A percentile compares a stretch with the other conserved stretches of the same genome.
These are phyloP conservation scores for Gasterosteus nipponicus DNA, from an alignment of 2,113 vertebrate genomes.

Conservation along the genomic window DNA sequence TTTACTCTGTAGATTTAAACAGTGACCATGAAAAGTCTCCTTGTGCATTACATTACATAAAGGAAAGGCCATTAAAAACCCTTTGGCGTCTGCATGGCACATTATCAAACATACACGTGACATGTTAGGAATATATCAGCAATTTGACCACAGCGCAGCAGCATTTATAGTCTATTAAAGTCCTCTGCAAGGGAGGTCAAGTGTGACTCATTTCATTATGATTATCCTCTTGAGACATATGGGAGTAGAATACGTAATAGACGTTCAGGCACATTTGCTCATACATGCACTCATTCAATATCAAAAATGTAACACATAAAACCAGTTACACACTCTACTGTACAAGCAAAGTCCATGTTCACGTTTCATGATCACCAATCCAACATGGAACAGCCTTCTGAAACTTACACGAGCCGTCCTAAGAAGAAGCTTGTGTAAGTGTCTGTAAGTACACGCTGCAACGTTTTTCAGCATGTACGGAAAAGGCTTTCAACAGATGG, in stretches of 20 bases:
- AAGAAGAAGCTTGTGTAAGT: constrained; percentile 10
- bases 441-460: not conserved
- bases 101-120: constrained; percentile 37
- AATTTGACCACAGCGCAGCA: constrained; percentile 35
- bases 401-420: constrained; percentile 23
- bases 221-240: constrained; percentile 62
- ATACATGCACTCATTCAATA: constrained; percentile 36
- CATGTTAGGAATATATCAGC: constrained; percentile 25
- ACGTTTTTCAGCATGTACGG: constrained; percentile 2
- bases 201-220: constrained; percentile 66
- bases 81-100: constrained; percentile 17
- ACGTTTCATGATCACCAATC: constrained; percentile 23
- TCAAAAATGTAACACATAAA: constrained; percentile 39
- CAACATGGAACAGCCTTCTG: constrained; percentile 13
- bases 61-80: constrained; percentile 28
- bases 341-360: constrained; percentile 8
- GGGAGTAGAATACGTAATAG: constrained; percentile 53
- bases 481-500: constrained; percentile 5
- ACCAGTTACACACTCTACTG: constrained; percentile 29
- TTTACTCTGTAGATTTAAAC: constrained; percentile 38
- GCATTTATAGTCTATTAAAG: constrained; percentile 65
- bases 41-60: constrained; percentile 34
- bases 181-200: constrained; percentile 60
- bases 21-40: constrained; percentile 34
- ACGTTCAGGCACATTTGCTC: constrained; percentile 51